phyloP scores from a whole-genome alignment of 2,113 vertebrate genomes.

The Brachypteracias leptosomus region DNA sequence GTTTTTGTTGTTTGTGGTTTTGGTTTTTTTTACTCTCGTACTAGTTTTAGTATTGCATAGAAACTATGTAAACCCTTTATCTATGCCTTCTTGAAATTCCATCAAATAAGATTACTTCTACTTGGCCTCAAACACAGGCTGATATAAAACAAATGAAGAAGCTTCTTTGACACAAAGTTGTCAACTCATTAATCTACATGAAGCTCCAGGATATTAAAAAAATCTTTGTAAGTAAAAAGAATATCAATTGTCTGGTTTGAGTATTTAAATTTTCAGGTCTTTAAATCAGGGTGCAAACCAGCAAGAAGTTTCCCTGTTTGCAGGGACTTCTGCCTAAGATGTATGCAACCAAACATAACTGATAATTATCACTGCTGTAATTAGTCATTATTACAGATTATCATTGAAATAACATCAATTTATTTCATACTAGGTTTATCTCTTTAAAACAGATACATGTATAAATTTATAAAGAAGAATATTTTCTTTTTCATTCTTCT shows the following conservation, averaged over 20 bases:
- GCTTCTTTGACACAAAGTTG: neutral
- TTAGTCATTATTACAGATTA: neutral
- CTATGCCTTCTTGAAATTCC: too few species aligned
- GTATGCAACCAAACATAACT: neutral
- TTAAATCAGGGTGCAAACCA: neutral
- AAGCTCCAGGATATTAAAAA: neutral
- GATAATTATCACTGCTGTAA: neutral
- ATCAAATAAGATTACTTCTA: too few species aligned
- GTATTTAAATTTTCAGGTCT: neutral
- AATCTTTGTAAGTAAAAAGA: neutral
- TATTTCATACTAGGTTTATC: neutral
- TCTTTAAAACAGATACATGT: neutral
- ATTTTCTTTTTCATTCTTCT: neutral
- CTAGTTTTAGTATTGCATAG: neutral
- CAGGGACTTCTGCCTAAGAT: neutral
- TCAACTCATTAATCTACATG: neutral
- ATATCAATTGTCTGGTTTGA: neutral
- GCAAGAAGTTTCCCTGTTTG: neutral
- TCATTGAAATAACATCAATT: neutral
- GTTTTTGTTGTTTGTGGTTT: fast-evolving
- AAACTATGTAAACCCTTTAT: neutral
- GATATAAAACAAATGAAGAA: neutral
- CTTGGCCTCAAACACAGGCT: neutral
- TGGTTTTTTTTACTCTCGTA: neutral
- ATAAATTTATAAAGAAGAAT: neutral